Conservation (phyloP, 2,888 invertebrate species). For the Thymelicus acteon region DNA sequence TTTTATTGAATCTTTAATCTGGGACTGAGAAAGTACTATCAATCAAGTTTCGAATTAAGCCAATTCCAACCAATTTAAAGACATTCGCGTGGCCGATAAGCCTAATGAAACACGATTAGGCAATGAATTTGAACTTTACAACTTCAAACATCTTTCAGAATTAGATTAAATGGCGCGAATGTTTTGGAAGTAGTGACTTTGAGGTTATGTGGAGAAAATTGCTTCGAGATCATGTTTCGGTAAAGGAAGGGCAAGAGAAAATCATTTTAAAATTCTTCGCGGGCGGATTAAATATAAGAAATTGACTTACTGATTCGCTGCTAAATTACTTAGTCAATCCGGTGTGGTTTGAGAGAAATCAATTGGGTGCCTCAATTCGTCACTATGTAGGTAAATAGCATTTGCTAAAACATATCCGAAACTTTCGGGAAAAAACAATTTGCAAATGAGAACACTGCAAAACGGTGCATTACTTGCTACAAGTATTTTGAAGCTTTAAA, state of each 20-base stretch:
- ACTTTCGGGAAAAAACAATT: too few species aligned
- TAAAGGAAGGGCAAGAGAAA: neutral
- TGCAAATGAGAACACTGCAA: too few species aligned
- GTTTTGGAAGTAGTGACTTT: neutral
- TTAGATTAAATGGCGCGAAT: constrained; percentile 2
- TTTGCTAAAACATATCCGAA: too few species aligned
- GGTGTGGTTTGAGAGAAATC: too few species aligned
- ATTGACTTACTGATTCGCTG: too few species aligned
- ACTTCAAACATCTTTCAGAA: constrained; percentile 1
- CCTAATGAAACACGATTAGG: neutral
- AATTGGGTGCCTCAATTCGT: too few species aligned
- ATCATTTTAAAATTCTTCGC: neutral
- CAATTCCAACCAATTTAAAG: neutral
- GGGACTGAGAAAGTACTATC: neutral
- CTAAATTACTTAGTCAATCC: too few species aligned
- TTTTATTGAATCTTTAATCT: neutral
- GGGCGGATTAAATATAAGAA: neutral
- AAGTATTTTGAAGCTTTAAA: too few species aligned
- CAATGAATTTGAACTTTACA: neutral
- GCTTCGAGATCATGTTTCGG: neutral
- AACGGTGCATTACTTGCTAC: too few species aligned
- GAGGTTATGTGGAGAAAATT: constrained; percentile 6
- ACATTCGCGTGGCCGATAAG: neutral
- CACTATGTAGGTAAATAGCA: too few species aligned
- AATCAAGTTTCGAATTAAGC: neutral